A percentile compares a stretch with the other conserved stretches of the same genome.
phyloP scores from a whole-genome alignment of 1,140 invertebrate species.

The Pogonognathellus flavescens region DNA sequence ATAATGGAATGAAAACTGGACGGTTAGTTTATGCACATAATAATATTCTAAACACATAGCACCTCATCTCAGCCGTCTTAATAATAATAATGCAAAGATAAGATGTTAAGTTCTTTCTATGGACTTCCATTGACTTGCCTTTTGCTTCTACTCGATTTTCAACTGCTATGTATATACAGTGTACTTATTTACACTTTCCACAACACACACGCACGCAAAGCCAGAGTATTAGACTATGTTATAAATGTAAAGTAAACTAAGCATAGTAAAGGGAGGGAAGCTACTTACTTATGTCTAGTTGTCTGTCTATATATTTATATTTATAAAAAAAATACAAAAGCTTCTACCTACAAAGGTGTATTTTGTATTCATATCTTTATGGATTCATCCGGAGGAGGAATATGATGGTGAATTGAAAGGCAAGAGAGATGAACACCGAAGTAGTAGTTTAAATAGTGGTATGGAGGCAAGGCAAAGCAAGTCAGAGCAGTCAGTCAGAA shows the following conservation, averaged over 20 bases:
- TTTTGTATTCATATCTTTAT: background rate
- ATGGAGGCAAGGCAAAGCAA: background rate
- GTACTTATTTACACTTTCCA: background rate
- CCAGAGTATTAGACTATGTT: background rate
- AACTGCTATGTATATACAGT: background rate
- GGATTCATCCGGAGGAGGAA: conserved; percentile 17
- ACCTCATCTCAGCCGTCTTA: background rate
- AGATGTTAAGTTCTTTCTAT: background rate
- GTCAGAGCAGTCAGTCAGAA: background rate
- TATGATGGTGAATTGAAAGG: conserved; percentile 17
- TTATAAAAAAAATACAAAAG: background rate
- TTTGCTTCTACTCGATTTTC: background rate
- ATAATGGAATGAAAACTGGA: no score
- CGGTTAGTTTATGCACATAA: no score
- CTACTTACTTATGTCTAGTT: no score
- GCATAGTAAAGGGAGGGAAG: no score
- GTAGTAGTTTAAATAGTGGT: background rate
- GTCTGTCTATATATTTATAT: no score
- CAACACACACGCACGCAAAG: background rate
- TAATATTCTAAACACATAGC: background rate
- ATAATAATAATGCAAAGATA: background rate
- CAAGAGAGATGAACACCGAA: background rate
- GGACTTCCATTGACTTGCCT: background rate
- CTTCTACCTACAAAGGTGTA: background rate
- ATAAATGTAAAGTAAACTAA: background rate